A percentile compares a stretch with the other conserved stretches of the same genome.
phyloP scores from a whole-genome alignment of 2,888 invertebrate genomes.

The Cerastis leucographa region DNA sequence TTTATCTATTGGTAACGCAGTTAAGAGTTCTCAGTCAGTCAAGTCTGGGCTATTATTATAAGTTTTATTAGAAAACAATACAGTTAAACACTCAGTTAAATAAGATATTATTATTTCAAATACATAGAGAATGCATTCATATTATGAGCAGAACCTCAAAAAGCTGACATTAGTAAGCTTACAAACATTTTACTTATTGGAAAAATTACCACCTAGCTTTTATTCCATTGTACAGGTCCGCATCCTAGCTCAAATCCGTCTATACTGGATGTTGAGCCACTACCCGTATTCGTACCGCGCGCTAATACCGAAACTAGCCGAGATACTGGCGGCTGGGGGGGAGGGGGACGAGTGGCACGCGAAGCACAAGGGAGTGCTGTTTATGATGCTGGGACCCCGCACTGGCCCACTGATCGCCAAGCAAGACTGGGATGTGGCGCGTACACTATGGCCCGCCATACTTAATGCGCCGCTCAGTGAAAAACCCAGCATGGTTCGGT shows the following conservation, averaged over 20 bases:
- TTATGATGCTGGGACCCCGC: slow-evolving; percentile 93
- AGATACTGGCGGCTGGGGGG: slow-evolving; percentile 88
- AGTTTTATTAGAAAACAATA: not conserved
- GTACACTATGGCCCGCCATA: slow-evolving; percentile 94
- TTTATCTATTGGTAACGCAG: not conserved
- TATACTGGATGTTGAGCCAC: slow-evolving; percentile 91
- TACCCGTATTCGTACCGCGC: slow-evolving; percentile 93
- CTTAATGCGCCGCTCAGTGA: slow-evolving; percentile 95
- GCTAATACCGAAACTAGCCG: slow-evolving; percentile 91
- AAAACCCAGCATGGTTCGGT: slow-evolving; percentile 94
- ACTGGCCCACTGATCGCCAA: slow-evolving; percentile 92
- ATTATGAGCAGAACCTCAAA: not conserved
- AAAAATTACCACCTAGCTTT: not conserved
- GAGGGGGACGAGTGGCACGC: slow-evolving; percentile 89
- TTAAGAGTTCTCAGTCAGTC: not conserved
- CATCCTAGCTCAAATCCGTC: slow-evolving; percentile 92
- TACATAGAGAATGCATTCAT: too few relatives aligned
- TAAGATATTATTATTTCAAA: not conserved
- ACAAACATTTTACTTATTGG: not conserved
- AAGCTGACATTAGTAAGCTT: not conserved
- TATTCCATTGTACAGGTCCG: slow-evolving; percentile 86
- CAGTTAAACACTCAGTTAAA: not conserved
- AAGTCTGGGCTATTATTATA: not conserved
- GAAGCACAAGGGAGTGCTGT: slow-evolving; percentile 92
- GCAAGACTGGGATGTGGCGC: slow-evolving; percentile 94